Evolutionary conservation across 2,113 vertebrate species (phyloP), one percentile per base, ranked within the genome.

Genomic region (Peromyscus polionotus): DNA sequence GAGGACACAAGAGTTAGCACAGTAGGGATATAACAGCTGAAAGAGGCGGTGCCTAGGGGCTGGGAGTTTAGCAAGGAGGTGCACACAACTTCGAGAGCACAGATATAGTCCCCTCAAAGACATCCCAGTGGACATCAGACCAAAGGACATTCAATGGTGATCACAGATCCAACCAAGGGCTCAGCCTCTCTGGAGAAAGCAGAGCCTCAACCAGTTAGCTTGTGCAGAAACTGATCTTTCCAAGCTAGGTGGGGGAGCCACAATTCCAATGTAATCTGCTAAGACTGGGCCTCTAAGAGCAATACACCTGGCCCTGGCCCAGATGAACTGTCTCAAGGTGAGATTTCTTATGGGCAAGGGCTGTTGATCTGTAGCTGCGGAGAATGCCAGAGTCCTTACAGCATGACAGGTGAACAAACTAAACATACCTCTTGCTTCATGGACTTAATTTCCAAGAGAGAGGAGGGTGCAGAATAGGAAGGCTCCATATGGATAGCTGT

Each of bases 61-160:
- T 86, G 9, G 57, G 95, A 83, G 36, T 22, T 65, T 26, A 61
- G 70, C 4, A 59, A n/a, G 9, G n/a, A 45, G 16, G 26, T 33
- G 4, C 11, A 33, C 54, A 76, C n/a, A 75, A 89, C n/a, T 45
- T 65, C 4, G 3, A 45, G 45, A 33, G 26, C 31, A 57, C 54
- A 42, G 26, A 8, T 22, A 24, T 1, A 1, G 51, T 9, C 31
- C 20, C 51, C 59, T 45, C 3, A 2, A 67, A 63, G 76, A 10
- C 8, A 26, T 59, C n/a, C 5, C 0, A 0, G 0, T 67, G 33
- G 45, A 3, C 42, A 54, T 26, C 7, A 63, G 61, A 39, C 48
- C 75, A 72, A 72, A 75, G 68, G 28, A 67, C 54, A 39, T 28
- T 10, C 4, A 36, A 7, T 9, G 86, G 45, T 13, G 57, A 80